Conservation (phyloP, 1,140 invertebrate genomes). For the Drosophila eugracilis region DNA sequence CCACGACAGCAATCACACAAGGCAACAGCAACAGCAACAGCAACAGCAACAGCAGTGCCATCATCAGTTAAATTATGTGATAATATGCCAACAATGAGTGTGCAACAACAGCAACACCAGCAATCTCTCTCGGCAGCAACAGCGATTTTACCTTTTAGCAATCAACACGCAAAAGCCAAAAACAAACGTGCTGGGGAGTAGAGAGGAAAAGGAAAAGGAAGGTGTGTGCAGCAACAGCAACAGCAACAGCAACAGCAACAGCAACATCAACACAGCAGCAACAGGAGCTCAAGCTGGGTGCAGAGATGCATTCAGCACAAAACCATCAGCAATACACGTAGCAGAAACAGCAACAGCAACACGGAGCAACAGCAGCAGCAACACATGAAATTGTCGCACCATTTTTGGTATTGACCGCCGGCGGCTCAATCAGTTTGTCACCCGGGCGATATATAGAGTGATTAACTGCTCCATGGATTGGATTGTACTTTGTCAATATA, state of each 20-base stretch:
- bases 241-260: slow-evolving; percentile 1
- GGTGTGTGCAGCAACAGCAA: no score
- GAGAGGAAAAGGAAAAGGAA: no score
- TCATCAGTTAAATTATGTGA: slow-evolving; percentile 83
- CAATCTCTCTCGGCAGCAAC: slow-evolving; percentile 11
- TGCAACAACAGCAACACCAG: slow-evolving; percentile 58
- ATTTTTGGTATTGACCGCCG: slow-evolving; percentile 79
- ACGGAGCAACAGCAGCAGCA: slow-evolving; percentile 56
- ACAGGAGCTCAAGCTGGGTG: slow-evolving; percentile 8
- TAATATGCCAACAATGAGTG: slow-evolving; percentile 83
- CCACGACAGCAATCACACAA: no score
- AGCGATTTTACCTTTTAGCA: slow-evolving; percentile 56
- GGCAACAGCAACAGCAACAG: slow-evolving; percentile 25
- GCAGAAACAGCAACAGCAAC: slow-evolving; percentile 54
- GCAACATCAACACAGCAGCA: slow-evolving; percentile 2
- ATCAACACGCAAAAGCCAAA: slow-evolving; percentile 80
- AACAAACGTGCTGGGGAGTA: slow-evolving; percentile 62
- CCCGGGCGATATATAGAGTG: slow-evolving; percentile 80
- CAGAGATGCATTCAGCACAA: slow-evolving; percentile 22
- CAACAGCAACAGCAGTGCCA: slow-evolving; percentile 50
- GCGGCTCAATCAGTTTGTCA: slow-evolving; percentile 80
- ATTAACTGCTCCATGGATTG: slow-evolving; percentile 73
- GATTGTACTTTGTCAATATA: slow-evolving; percentile 42
- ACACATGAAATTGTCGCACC: slow-evolving; percentile 76
- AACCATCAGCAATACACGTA: slow-evolving; percentile 27